A percentile compares a stretch with the other conserved stretches of the same genome.
These are phyloP conservation scores for Corythornis leucogaster DNA, from an alignment of 2,797 vertebrate species.

Conservation along the genomic window DNA sequence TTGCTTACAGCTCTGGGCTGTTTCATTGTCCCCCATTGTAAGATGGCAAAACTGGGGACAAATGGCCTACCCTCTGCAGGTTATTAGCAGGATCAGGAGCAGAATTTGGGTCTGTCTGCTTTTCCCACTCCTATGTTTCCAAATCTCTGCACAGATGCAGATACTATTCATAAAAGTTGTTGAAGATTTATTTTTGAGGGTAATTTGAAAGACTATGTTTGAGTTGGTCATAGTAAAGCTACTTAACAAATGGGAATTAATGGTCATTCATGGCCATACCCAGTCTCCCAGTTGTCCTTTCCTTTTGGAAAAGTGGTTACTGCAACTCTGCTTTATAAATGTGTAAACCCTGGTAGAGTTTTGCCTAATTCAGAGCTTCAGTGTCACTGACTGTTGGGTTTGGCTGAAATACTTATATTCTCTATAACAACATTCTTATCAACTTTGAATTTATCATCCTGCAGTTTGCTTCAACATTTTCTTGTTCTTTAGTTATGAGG, in stretches of 20 bases:
- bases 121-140: not conserved
- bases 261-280: not conserved
- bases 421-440: not conserved
- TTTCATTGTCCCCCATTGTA: not conserved
- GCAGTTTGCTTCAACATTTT: not conserved
- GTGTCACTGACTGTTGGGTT: not conserved
- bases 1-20: not conserved
- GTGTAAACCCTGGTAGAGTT: not conserved
- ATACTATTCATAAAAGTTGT: not conserved
- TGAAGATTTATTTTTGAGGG: not conserved
- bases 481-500: not conserved
- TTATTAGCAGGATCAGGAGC: not conserved
- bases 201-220: not conserved
- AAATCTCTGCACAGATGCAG: not conserved
- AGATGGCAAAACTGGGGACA: not conserved
- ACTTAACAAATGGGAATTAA: not conserved
- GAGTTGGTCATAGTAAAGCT: not conserved
- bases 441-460: not conserved
- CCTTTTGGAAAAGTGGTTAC: not conserved
- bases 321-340: not conserved
- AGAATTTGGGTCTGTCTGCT: not conserved
- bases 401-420: not conserved
- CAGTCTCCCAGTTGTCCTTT: not conserved
- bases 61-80: not conserved
- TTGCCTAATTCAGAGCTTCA: not conserved